Evolutionary conservation across 2,113 vertebrate genomes (phyloP).

Genomic region (Ivindomyrus marchei): DNA sequence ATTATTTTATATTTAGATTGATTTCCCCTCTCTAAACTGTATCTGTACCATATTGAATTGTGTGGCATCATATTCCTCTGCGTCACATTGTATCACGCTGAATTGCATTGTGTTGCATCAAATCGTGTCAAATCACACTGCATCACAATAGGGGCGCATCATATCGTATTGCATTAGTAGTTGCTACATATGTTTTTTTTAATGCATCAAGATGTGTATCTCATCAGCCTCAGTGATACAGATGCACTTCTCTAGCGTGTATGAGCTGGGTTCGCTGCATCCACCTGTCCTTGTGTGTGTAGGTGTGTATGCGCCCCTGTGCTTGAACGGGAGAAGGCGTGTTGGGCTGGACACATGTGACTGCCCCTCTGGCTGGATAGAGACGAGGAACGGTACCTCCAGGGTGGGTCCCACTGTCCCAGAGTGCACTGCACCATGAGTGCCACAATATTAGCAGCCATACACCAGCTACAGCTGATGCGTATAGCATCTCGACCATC

Average conservation of each 20-base stretch:
- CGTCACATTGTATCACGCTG: no score
- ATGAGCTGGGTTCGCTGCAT: neutral
- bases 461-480: neutral
- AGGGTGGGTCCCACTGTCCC: constrained; percentile 50
- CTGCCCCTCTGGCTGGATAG: constrained; percentile 63
- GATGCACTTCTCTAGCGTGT: neutral
- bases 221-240: neutral
- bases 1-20: no score
- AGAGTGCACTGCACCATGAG: constrained; percentile 29
- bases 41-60: no score
- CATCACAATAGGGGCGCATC: no score
- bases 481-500: neutral
- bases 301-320: constrained; percentile 70
- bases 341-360: constrained; percentile 62
- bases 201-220: no score
- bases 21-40: no score
- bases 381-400: constrained; percentile 47
- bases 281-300: neutral
- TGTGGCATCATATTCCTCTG: no score
- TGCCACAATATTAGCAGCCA: neutral
- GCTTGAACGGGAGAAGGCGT: constrained; percentile 67
- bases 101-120: no score
- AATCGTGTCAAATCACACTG: no score
- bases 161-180: neutral
- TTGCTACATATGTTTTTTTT: neutral